Evolutionary conservation across 2,797 vertebrate species (phyloP).

Genomic region (Pangasius larnaudii): DNA sequence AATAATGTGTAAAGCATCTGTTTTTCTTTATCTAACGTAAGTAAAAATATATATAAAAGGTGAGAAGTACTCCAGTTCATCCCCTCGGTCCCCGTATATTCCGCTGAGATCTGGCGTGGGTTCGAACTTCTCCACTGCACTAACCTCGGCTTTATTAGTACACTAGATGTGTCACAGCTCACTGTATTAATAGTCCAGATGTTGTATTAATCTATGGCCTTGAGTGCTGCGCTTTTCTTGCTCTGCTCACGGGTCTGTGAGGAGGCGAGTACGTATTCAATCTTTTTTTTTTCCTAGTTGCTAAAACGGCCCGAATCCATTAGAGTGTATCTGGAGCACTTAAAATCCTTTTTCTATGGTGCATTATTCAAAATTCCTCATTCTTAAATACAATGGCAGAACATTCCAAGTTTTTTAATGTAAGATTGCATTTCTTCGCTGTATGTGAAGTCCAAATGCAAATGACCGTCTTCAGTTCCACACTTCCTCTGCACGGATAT

Average conservation of each 20-base stretch:
- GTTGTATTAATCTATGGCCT: neutral
- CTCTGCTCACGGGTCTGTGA: neutral
- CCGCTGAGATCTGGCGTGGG: neutral
- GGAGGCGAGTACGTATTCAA: neutral
- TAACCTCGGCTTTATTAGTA: neutral
- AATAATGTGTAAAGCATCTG: neutral
- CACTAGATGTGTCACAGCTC: neutral
- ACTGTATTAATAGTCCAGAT: constrained; percentile 6
- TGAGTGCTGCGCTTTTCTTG: constrained; percentile 14
- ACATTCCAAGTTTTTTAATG: neutral
- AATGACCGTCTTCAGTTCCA: too few species aligned
- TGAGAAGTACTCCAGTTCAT: neutral
- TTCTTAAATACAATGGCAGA: neutral
- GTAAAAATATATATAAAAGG: neutral
- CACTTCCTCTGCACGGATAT: neutral
- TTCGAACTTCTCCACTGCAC: neutral
- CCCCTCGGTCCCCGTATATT: too few species aligned
- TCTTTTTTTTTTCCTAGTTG: neutral
- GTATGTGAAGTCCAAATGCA: neutral
- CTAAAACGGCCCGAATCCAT: constrained; percentile 20
- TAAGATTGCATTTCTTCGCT: neutral
- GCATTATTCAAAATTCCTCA: neutral
- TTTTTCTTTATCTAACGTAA: neutral
- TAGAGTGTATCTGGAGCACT: neutral
- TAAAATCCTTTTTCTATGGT: neutral